These are phyloP conservation scores for Neolamprologus cancellatus DNA, from an alignment of 2,113 vertebrate genomes.

Conservation along the genomic window DNA sequence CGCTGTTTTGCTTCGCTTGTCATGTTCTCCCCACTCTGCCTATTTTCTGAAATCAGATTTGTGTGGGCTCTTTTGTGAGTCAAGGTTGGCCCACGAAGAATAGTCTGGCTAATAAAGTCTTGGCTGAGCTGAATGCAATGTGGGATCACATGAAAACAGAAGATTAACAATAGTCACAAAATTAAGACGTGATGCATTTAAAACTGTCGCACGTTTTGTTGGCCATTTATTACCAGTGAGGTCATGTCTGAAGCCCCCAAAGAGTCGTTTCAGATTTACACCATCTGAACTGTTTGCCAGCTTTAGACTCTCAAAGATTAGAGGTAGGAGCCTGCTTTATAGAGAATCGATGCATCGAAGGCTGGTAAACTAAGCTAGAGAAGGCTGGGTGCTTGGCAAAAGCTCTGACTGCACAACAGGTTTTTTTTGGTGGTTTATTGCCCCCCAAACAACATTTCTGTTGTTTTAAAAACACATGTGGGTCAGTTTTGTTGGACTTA, in stretches of 20 bases:
- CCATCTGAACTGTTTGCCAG: neutral
- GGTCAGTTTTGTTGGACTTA: neutral
- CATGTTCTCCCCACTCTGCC: constrained; percentile 40
- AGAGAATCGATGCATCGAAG: neutral
- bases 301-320: neutral
- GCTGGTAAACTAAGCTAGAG: neutral
- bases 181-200: constrained; percentile 9
- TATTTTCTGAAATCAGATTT: constrained; percentile 62
- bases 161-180: constrained; percentile 48
- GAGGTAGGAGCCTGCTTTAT: neutral
- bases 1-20: constrained; percentile 53
- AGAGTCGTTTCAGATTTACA: neutral
- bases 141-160: constrained; percentile 23
- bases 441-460: neutral
- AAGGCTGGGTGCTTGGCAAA: neutral
- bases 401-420: neutral
- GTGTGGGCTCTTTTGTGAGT: constrained; percentile 55
- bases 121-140: constrained; percentile 16
- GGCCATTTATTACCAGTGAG: constrained; percentile 27
- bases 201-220: constrained; percentile 6
- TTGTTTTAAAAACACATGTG: neutral
- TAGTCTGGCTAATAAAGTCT: constrained; percentile 46
- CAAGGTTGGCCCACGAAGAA: constrained; percentile 40
- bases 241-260: constrained; percentile 7
- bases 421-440: neutral